Evolutionary conservation across 2,888 invertebrate species (phyloP).

Genomic region (Amphimallon solstitiale): DNA sequence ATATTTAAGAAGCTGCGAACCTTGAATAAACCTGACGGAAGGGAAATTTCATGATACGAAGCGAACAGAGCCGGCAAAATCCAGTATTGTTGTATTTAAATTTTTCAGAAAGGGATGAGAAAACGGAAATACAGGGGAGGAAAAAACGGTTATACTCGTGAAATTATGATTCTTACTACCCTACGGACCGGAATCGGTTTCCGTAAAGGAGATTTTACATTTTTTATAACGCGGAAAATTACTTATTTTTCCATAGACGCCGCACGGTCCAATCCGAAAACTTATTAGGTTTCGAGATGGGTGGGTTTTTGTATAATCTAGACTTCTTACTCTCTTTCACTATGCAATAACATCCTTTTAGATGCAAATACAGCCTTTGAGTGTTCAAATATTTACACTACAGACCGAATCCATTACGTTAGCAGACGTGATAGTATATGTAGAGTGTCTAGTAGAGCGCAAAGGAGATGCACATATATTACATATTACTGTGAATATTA

Average conservation of each 20-base stretch:
- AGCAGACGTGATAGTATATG: constrained; percentile 17
- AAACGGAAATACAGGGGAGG: background rate
- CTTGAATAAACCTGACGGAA: background rate
- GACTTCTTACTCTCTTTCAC: constrained; percentile 18
- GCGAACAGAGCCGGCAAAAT: background rate
- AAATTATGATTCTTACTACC: background rate
- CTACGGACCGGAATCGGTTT: background rate
- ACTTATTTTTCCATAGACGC: constrained; percentile 27
- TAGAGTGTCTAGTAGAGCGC: background rate
- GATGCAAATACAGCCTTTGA: constrained; percentile 38
- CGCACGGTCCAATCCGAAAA: constrained; percentile 3
- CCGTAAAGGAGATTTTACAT: constrained; percentile 24
- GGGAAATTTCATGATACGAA: background rate
- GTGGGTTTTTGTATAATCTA: constrained; percentile 30
- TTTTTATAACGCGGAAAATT: constrained; percentile 36
- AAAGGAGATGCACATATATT: background rate
- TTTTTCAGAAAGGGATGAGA: constrained; percentile 10
- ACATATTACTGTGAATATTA: constrained; percentile 10
- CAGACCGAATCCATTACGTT: constrained; percentile 38
- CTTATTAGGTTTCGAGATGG: constrained; percentile 21
- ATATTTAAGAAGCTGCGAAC: constrained; percentile 26
- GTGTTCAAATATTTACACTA: constrained; percentile 38
- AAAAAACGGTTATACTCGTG: background rate
- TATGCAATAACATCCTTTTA: constrained; percentile 37
- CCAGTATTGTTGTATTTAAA: constrained; percentile 5